Percentiles rank a stretch among this genome's conserved stretches.
These are phyloP conservation scores for Microplitis manilae DNA, from an alignment of 2,888 invertebrate species.

Conservation along the genomic window DNA sequence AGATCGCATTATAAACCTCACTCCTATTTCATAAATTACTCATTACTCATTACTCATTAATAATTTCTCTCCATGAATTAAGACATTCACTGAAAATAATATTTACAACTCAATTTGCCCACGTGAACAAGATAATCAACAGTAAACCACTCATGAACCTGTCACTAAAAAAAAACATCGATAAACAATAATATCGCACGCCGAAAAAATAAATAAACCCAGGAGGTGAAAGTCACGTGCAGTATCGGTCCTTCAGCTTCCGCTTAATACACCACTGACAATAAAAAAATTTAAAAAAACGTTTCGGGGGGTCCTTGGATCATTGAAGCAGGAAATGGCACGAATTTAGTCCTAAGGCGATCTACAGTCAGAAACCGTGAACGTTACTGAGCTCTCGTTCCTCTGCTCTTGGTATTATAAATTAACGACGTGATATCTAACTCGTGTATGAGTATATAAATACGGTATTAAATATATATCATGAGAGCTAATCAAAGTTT, in stretches of 20 bases:
- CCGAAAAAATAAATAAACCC: neutral
- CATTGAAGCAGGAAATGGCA: conserved; percentile 26
- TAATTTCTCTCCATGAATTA: neutral
- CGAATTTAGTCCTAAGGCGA: conserved; percentile 33
- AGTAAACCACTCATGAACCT: conserved; percentile 12
- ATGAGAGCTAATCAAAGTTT: conserved; percentile 48
- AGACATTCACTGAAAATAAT: conserved; percentile 4
- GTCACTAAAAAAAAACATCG: neutral
- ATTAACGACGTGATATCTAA: conserved; percentile 49
- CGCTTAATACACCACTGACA: neutral
- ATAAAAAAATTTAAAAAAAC: conserved; percentile 5
- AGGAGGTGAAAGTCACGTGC: conserved; percentile 16
- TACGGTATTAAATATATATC: conserved; percentile 36
- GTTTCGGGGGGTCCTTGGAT: conserved; percentile 21
- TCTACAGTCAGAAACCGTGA: conserved; percentile 40
- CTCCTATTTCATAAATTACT: neutral
- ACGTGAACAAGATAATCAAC: neutral
- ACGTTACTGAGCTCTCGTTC: conserved; percentile 28
- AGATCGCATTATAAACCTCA: neutral
- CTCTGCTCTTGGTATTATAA: conserved; percentile 45
- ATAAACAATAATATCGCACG: conserved; percentile 10
- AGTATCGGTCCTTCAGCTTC: conserved; percentile 10
- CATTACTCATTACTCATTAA: neutral
- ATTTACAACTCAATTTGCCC: neutral
- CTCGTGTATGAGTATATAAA: conserved; percentile 32